Base-by-base conservation (phyloP, 2,888 invertebrate genomes). In the Julus scandinavius region DNA sequence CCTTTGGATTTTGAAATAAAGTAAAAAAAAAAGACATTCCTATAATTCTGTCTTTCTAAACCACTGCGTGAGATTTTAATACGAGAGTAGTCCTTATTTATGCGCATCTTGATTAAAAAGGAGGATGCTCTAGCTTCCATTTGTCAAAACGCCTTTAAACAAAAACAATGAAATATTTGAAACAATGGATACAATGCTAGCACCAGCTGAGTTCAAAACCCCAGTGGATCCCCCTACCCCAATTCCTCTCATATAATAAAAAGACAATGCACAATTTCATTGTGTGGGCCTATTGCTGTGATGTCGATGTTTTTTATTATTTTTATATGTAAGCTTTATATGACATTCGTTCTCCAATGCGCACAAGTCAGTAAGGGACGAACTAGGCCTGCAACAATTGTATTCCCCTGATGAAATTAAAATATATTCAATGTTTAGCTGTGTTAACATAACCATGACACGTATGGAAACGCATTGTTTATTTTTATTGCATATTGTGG, bases 11-110 rank as follows among this genome's bases (percentile, higher is more conserved):
- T 54, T 11, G 13, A 54, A 54, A 54, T 15, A 54, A 13, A 54
- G 11, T 11, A 13, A 13, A 54, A 54, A 54, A 54, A 54, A 54
- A 54, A 54, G 54, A 54, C 45, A 54, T 54, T 54, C 54, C 54
- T 54, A 54, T 54, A 54, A 13, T 54, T 54, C 13, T 54, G 17
- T 17, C 54, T 54, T 17, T 54, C 11, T 54, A 54, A 54, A 54
- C 54, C 54, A 54, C 54, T 54, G 54, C 54, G 54, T 54, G 54
- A 54, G 54, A 54, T 54, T 54, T 54, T 54, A 54, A 54, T 54
- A 54, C 13, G 54, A 15, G 54, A 54, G 54, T 54, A 54, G 54
- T 54, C 54, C 54, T 54, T 54, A 54, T 54, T 54, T 54, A 54
- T 54, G 54, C 54, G 54, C 54, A 54, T 54, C 54, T 54, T 54